Percentiles rank a stretch among this genome's conserved stretches.
phyloP scores from a whole-genome alignment of 1,140 invertebrate genomes.

The Drosophila santomea region DNA sequence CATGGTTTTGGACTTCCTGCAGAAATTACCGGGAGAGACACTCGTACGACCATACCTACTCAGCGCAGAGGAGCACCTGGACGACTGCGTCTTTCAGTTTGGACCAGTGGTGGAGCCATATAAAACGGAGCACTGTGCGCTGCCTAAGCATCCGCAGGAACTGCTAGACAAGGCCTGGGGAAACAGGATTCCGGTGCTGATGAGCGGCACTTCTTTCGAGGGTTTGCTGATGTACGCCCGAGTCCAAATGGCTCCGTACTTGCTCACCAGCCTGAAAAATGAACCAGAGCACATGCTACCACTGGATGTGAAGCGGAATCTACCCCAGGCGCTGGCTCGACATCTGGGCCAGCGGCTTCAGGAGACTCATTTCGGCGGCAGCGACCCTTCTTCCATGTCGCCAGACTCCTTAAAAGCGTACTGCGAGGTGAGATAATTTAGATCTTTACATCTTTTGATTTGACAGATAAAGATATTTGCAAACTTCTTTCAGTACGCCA shows the following conservation, averaged over 20 bases:
- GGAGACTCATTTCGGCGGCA: slow-evolving; percentile 55
- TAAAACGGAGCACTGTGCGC: slow-evolving; percentile 47
- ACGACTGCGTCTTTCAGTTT: slow-evolving; percentile 73
- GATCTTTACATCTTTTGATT: not conserved
- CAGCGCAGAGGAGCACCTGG: slow-evolving; percentile 57
- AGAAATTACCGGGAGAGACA: slow-evolving; percentile 47
- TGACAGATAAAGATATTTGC: not conserved
- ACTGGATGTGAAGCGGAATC: slow-evolving; percentile 44
- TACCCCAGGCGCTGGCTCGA: slow-evolving; percentile 42
- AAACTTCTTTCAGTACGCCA: slow-evolving; percentile 60
- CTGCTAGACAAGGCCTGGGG: slow-evolving; percentile 71
- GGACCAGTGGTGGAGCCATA: slow-evolving; percentile 77
- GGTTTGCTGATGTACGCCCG: slow-evolving; percentile 69
- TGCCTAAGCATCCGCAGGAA: slow-evolving; percentile 49
- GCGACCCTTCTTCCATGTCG: slow-evolving; percentile 28
- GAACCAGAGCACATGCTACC: slow-evolving; percentile 69
- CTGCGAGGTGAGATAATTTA: slow-evolving; percentile 56
- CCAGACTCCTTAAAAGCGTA: slow-evolving; percentile 53
- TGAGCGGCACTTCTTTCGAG: slow-evolving; percentile 84
- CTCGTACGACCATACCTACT: slow-evolving; percentile 64
- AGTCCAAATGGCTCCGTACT: slow-evolving; percentile 53
- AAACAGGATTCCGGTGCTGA: slow-evolving; percentile 85
- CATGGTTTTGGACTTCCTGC: slow-evolving; percentile 61
- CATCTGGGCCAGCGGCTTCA: slow-evolving; percentile 53
- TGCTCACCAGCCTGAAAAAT: slow-evolving; percentile 57